These are phyloP conservation scores for Silurus asotus DNA, from an alignment of 2,113 vertebrate species.

Conservation along the genomic window DNA sequence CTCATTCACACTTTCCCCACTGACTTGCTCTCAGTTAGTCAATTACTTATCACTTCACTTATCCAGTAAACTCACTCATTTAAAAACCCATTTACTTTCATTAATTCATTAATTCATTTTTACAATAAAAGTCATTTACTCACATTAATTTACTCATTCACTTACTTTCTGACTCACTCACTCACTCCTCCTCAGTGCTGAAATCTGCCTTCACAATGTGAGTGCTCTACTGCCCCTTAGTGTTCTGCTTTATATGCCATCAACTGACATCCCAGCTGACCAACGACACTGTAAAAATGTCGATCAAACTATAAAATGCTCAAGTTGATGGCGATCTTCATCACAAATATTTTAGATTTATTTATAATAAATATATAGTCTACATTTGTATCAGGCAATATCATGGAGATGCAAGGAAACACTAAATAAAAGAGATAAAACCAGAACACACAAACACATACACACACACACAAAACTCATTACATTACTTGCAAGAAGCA, in stretches of 20 bases:
- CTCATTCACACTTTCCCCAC: not conserved
- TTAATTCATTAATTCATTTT: not conserved
- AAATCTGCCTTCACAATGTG: not conserved
- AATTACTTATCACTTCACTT: not conserved
- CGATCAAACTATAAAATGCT: not conserved
- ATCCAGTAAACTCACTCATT: not conserved
- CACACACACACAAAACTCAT: constrained; percentile 11
- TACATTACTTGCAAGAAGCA: constrained; percentile 34
- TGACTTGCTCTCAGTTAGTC: not conserved
- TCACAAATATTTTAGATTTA: no score
- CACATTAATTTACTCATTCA: not conserved
- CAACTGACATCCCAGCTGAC: not conserved
- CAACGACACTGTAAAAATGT: not conserved
- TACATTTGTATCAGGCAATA: not conserved
- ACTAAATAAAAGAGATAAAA: not conserved
- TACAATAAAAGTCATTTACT: not conserved
- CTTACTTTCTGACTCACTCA: not conserved
- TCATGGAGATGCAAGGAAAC: constrained; percentile 12
- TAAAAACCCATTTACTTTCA: no score
- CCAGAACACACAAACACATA: constrained; percentile 21
- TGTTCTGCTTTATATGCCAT: not conserved
- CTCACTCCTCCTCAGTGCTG: not conserved
- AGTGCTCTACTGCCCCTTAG: constrained; percentile 18
- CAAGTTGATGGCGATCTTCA: not conserved
- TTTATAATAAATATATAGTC: not conserved